Base-by-base conservation (phyloP, 1,140 invertebrate genomes). In the Danaus plexippus region DNA sequence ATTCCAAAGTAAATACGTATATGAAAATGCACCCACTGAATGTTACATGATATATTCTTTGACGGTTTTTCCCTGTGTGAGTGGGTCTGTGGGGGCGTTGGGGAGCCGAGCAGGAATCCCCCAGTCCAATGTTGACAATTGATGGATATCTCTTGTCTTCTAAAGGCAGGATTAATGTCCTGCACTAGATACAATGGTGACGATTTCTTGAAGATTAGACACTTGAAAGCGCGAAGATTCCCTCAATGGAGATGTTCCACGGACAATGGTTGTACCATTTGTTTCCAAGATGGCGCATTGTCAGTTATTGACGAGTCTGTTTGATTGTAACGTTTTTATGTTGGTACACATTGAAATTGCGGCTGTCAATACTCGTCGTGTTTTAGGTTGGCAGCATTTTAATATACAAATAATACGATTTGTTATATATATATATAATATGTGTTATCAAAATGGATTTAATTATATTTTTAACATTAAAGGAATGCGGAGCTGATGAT, bases 81-180 rank as follows among this genome's bases (percentile, higher is more conserved):
- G 76, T 74, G 52, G 57, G 68, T 72, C 49, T 65, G 63, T n/a
- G 52, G 55, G 51, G 66, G 61, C 62, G 49, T 51, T 11, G 43
- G 47, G 66, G 69, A 64, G 62, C 66, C 13, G 59, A 59, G 70
- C 56, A 48, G 63, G 62, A 51, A 69, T 69, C 71, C 70, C 59
- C 73, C 73, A 76, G 77, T 81, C 80, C 77, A 76, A 78, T 83
- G 83, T 84, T 86, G 83, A 84, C 83, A 86, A 86, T 83, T 86
- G 83, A 86, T 86, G 83, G 83, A 86, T 85, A 78, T 84, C 79
- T 80, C 80, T 79, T 82, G 80, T 83, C 81, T 82, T 78, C 67
- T 75, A 80, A 80, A 86, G 80, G 75, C 80, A 81, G 79, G 81
- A 86, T 86, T 86, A 84, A 86, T 86, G 83, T 71, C 64, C 76